phyloP scores from a whole-genome alignment of 1,140 invertebrate genomes.

The Eriocheir sinensis region DNA sequence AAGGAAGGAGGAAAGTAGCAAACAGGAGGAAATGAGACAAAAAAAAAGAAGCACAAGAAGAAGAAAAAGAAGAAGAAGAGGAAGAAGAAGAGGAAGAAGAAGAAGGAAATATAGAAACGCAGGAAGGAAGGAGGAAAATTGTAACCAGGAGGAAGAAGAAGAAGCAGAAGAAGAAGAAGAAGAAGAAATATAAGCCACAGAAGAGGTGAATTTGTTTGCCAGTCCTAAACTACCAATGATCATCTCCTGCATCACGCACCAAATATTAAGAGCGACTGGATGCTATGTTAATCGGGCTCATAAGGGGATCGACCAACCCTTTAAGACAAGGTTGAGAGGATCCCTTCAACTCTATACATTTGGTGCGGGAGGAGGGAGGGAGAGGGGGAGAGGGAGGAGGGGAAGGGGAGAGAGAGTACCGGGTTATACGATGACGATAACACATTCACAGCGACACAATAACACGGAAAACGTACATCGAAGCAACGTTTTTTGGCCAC shows the following conservation, averaged over 20 bases:
- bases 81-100: too few relatives aligned
- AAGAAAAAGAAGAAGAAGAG: not conserved
- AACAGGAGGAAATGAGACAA: too few relatives aligned
- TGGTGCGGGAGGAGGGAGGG: slow-evolving; percentile 31
- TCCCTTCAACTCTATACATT: slow-evolving; percentile 46
- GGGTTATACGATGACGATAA: too few relatives aligned
- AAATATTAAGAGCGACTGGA: slow-evolving; percentile 15
- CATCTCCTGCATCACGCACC: not conserved
- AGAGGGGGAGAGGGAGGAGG: not conserved
- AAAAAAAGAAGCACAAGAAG: not conserved
- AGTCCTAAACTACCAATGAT: not conserved
- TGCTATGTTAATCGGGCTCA: slow-evolving; percentile 5
- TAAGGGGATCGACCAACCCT: too few relatives aligned
- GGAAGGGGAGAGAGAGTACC: slow-evolving; percentile 5
- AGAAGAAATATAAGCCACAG: not conserved
- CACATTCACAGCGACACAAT: slow-evolving; percentile 48
- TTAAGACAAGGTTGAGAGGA: too few relatives aligned
- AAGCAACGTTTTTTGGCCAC: slow-evolving; percentile 49
- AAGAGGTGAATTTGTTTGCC: too few relatives aligned
- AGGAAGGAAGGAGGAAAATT: not conserved
- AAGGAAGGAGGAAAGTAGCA: too few relatives aligned
- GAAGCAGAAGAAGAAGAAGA: not conserved
- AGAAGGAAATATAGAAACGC: too few relatives aligned
- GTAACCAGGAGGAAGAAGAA: not conserved
- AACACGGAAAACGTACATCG: slow-evolving; percentile 48